phyloP scores from a whole-genome alignment of 2,797 vertebrate genomes.

The Schizothorax lantsangensis region DNA sequence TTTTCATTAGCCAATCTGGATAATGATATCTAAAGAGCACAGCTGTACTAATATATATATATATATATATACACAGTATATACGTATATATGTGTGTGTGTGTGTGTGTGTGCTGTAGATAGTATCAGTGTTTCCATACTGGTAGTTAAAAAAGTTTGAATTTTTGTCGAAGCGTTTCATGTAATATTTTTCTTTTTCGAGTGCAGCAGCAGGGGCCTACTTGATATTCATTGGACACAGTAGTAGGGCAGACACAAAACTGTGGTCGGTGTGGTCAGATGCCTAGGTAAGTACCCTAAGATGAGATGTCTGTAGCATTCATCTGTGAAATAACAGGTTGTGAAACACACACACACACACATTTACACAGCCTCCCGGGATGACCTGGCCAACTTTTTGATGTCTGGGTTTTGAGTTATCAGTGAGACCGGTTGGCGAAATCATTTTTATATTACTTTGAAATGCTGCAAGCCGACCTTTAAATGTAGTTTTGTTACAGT shows the following conservation, averaged over 20 bases:
- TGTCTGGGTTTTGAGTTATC: conserved; percentile 20
- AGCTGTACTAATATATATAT: background rate
- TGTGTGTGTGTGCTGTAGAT: background rate
- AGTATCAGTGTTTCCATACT: background rate
- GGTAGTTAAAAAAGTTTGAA: background rate
- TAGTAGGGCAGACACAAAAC: conserved; percentile 32
- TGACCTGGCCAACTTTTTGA: conserved; percentile 28
- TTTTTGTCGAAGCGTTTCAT: conserved; percentile 4
- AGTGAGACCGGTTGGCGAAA: background rate
- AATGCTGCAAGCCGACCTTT: conserved; percentile 14
- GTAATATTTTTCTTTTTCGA: background rate
- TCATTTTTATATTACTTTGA: conserved; percentile 1
- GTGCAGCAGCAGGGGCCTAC: conserved; percentile 34
- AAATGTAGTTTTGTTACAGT: conserved; percentile 21
- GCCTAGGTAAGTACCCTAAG: conserved; percentile 26
- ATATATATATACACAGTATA: background rate
- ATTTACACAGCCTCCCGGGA: conserved; percentile 2
- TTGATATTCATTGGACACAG: conserved; percentile 51
- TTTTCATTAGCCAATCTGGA: background rate
- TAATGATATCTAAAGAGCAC: background rate
- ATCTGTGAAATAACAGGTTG: conserved; percentile 38
- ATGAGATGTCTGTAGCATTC: conserved; percentile 41
- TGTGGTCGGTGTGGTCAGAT: conserved; percentile 35
- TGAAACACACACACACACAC: conserved; percentile 9
- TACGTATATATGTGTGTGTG: no score